phyloP scores from a whole-genome alignment of 2,797 vertebrate species.

The Typhlichthys eigenmanni region DNA sequence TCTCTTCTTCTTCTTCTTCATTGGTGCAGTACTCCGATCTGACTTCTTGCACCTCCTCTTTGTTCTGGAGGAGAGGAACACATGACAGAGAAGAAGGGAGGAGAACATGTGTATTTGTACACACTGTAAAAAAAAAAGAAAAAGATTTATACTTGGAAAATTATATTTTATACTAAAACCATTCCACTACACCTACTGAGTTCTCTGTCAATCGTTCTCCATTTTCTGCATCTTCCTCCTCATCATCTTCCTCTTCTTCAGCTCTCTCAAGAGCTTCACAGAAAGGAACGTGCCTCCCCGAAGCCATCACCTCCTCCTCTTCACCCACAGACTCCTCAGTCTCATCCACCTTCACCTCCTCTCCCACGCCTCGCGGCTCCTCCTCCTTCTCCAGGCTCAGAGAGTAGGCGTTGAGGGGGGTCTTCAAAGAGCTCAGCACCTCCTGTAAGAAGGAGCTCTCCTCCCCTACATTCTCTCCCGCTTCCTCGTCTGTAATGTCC shows the following conservation, averaged over 20 bases:
- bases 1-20: constrained; percentile 16
- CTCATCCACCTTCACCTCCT: not conserved
- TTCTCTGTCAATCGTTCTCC: constrained; percentile 28
- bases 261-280: constrained; percentile 25
- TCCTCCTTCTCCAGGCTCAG: constrained; percentile 46
- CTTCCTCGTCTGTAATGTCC: constrained; percentile 19
- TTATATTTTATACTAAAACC: no score
- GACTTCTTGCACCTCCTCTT: constrained; percentile 24
- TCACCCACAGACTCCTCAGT: constrained; percentile 23
- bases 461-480: constrained; percentile 38
- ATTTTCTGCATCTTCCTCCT: constrained; percentile 18
- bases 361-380: not conserved
- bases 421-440: constrained; percentile 76
- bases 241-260: constrained; percentile 7
- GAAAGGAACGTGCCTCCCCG: not conserved
- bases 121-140: no score
- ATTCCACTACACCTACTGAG: constrained; percentile 38
- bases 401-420: constrained; percentile 54
- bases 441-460: constrained; percentile 75
- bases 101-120: not conserved
- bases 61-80: constrained; percentile 28
- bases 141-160: no score
- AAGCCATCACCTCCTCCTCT: constrained; percentile 6
- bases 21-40: constrained; percentile 1
- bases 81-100: not conserved